Evolutionary conservation across 2,113 vertebrate genomes (phyloP).

Genomic region (Eupsittula cactorum): DNA sequence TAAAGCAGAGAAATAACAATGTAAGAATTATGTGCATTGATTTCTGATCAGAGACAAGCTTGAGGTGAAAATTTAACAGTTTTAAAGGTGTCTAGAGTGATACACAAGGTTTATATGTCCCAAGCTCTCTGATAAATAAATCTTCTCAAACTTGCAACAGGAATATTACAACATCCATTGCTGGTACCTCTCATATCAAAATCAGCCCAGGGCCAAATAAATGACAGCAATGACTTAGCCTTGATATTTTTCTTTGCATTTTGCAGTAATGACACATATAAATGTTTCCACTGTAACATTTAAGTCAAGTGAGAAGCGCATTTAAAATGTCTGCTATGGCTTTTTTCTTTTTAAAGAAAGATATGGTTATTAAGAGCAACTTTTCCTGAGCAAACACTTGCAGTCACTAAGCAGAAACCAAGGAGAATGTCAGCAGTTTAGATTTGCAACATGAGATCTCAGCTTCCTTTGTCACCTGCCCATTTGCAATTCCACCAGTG

Average conservation of each 20-base stretch:
- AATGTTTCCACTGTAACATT: conserved; percentile 42
- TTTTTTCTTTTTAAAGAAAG: neutral
- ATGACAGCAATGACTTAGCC: conserved; percentile 29
- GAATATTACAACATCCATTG: neutral
- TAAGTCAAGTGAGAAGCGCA: conserved; percentile 12
- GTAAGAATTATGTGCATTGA: neutral
- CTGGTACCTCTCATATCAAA: neutral
- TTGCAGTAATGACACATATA: neutral
- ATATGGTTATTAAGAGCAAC: neutral
- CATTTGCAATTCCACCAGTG: neutral
- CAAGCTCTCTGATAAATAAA: neutral
- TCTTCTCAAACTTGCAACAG: neutral
- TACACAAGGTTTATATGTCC: neutral
- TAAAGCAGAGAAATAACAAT: neutral
- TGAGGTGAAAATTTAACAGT: neutral
- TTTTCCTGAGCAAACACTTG: neutral
- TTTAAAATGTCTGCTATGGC: neutral
- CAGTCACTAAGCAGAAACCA: neutral
- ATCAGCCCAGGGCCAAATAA: conserved; percentile 1
- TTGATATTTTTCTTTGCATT: conserved; percentile 45
- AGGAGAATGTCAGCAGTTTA: neutral
- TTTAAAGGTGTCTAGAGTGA: neutral
- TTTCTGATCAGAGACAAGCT: neutral
- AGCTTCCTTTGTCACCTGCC: neutral
- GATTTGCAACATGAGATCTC: neutral